These are phyloP conservation scores for Lymantria monacha DNA, from an alignment of 2,888 invertebrate genomes.

Conservation along the genomic window DNA sequence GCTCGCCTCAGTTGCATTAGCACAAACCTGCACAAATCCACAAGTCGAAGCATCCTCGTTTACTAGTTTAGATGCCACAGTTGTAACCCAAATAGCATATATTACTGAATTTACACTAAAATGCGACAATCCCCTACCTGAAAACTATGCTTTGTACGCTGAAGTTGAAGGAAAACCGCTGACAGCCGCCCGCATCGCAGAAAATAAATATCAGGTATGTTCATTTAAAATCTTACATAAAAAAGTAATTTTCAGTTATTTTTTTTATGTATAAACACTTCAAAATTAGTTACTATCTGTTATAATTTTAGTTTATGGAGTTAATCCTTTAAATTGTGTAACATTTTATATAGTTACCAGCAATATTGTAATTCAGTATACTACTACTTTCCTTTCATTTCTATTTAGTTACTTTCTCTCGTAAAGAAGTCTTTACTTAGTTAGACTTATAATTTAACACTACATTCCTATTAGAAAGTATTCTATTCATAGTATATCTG, in stretches of 20 bases:
- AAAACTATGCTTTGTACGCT: conserved; percentile 91
- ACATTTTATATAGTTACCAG: too few relatives aligned
- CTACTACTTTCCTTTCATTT: too few relatives aligned
- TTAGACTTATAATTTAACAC: too few relatives aligned
- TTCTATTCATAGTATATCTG: too few relatives aligned
- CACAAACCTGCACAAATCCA: conserved; percentile 78
- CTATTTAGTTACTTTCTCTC: too few relatives aligned
- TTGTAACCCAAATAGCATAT: conserved; percentile 94
- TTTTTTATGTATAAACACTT: not conserved
- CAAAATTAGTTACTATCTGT: not conserved
- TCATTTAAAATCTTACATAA: not conserved
- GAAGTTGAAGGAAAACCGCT: conserved; percentile 93
- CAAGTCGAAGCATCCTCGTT: conserved; percentile 90
- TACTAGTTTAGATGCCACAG: conserved; percentile 95
- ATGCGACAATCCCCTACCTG: conserved; percentile 85
- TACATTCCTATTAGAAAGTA: too few relatives aligned
- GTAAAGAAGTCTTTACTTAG: too few relatives aligned
- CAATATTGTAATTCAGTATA: too few relatives aligned
- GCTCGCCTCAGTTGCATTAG: conserved; percentile 48
- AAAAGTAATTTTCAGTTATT: not conserved
- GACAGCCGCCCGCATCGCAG: conserved; percentile 90
- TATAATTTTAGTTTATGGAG: not conserved
- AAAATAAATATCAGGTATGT: conserved; percentile 92
- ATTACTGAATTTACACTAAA: conserved; percentile 94
- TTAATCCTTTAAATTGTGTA: too few relatives aligned